phyloP scores from a whole-genome alignment of 2,888 invertebrate species.

The Brenthis ino region DNA sequence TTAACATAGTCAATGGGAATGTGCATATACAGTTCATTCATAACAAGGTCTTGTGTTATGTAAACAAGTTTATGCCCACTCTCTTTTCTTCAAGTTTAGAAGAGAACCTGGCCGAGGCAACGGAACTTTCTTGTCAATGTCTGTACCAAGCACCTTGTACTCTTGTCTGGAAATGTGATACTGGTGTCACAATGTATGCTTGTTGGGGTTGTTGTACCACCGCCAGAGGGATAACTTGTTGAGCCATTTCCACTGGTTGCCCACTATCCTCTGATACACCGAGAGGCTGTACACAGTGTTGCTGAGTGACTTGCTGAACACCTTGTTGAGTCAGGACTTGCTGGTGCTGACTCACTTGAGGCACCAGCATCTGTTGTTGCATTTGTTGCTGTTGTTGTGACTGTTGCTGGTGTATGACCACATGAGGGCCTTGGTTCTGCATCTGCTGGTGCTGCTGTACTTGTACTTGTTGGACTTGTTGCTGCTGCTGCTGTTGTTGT shows the following conservation, averaged over 20 bases:
- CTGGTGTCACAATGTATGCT: conserved; percentile 85
- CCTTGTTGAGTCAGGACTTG: conserved; percentile 73
- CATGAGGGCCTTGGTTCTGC: conserved; percentile 65
- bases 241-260: conserved; percentile 83
- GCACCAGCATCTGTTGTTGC: conserved; percentile 78
- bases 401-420: conserved; percentile 73
- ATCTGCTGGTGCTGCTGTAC: conserved; percentile 75
- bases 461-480: conserved; percentile 70
- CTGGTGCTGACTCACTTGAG: conserved; percentile 78
- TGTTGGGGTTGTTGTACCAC: conserved; percentile 85
- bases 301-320: conserved; percentile 71
- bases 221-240: conserved; percentile 85
- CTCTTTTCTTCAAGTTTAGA: conserved; percentile 42
- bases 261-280: conserved; percentile 75
- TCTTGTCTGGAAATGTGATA: conserved; percentile 84
- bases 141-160: conserved; percentile 83
- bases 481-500: conserved; percentile 63
- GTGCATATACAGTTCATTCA: conserved; percentile 50
- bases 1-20: conserved; percentile 42
- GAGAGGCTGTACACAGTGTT: conserved; percentile 76
- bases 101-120: conserved; percentile 42
- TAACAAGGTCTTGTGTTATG: conserved; percentile 56
- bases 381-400: conserved; percentile 60
- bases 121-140: conserved; percentile 63
- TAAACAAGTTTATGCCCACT: conserved; percentile 47